Base-by-base conservation (phyloP, 1,140 invertebrate genomes). In the Ganaspis sp. region DNA sequence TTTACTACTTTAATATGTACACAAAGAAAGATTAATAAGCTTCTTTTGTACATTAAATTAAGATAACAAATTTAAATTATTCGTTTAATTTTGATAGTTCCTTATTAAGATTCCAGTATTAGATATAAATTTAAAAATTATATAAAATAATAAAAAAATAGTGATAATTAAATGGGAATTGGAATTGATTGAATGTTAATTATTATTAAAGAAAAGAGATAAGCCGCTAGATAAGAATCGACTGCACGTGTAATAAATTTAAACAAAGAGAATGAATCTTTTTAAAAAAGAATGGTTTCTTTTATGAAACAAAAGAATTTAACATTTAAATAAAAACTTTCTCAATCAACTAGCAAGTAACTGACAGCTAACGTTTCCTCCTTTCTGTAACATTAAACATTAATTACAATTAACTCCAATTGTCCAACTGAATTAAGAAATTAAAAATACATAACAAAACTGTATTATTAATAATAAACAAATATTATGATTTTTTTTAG, bases 381-480 rank as follows among this genome's bases (percentile, higher is more conserved):
- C n/a, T 49, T 49, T 17, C 45, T 17, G 45, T 17, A 49, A 49
- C 17, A 15, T 49, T 17, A n/a, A 49, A 49, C 17, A 15, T 49
- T 17, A n/a, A 49, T 49, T 49, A 49, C 4, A 49, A 49, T 49
- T 49, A 49, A 49, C 45, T 49, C 45, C 45, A 49, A 49, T 49
- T 49, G 12, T 49, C 17, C n/a, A 49, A 49, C 17, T 17, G n/a
- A n/a, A 49, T 49, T 49, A 49, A 5, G 45, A 49, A 49, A 49
- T 49, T 17, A 49, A 8, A 17, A 49, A 49, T 49, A 17, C 45
- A n/a, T 49, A 49, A 49, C 4, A 49, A 34, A 4, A 6, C 38
- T 49, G 45, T 49, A 34, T 34, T 34, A n/a, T n/a, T n/a, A 34
- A 34, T 34, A 34, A 34, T 34, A 34, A 34, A n/a, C n/a, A n/a